Evolutionary conservation across 2,797 vertebrate genomes (phyloP).

Genomic region (Mus spretus): DNA sequence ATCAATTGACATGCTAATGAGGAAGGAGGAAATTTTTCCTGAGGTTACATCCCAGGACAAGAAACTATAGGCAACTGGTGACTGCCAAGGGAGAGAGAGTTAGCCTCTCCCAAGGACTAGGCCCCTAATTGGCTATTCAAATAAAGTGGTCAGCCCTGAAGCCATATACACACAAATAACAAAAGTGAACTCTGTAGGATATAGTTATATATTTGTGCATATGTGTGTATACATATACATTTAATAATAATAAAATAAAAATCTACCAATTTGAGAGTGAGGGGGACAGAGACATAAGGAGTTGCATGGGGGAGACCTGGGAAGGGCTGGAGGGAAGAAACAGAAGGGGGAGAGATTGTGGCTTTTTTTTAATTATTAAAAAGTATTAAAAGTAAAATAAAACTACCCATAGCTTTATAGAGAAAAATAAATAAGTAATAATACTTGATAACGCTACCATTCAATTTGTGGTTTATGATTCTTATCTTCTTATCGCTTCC

Average conservation of each 20-base stretch:
- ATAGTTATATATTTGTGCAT: background rate
- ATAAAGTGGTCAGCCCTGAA: background rate
- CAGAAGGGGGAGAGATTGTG: background rate
- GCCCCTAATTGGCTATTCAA: too few relatives aligned
- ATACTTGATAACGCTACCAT: background rate
- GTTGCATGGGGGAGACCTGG: background rate
- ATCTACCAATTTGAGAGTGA: background rate
- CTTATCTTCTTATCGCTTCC: background rate
- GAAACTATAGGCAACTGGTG: background rate
- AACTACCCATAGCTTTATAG: background rate
- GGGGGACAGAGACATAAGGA: background rate
- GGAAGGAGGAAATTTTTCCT: background rate
- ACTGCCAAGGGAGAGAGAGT: background rate
- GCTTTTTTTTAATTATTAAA: background rate
- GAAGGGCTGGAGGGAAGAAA: background rate
- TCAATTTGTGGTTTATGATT: background rate
- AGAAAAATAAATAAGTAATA: slow-evolving; percentile 13
- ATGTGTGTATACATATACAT: background rate
- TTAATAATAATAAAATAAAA: background rate
- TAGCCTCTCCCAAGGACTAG: background rate
- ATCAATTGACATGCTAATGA: too few relatives aligned
- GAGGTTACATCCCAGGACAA: background rate
- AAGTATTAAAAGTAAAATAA: background rate
- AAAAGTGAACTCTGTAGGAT: background rate
- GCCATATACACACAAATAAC: background rate